Conservation (phyloP, 1,140 invertebrate genomes). For the Stegodyphus mimosarum region DNA sequence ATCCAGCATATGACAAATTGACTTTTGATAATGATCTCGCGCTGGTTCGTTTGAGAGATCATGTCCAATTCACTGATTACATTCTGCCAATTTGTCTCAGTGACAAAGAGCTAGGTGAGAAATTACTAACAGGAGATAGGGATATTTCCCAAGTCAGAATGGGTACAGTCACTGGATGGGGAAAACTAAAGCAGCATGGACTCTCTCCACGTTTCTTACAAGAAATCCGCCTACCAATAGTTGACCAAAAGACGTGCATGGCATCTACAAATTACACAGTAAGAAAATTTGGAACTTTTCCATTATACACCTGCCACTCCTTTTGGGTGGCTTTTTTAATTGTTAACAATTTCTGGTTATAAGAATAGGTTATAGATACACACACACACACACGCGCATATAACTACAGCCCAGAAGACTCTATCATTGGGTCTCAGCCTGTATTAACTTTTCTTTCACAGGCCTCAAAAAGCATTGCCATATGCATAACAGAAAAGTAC, state of each 20-base stretch:
- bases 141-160: slow-evolving; percentile 14
- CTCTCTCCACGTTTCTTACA: slow-evolving; percentile 63
- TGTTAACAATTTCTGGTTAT: no score
- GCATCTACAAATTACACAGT: slow-evolving; percentile 62
- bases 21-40: slow-evolving; percentile 81
- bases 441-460: no score
- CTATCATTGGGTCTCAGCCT: no score
- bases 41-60: slow-evolving; percentile 69
- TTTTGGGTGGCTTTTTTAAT: no score
- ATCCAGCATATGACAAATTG: slow-evolving; percentile 72
- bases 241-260: slow-evolving; percentile 62
- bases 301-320: no score
- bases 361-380: no score
- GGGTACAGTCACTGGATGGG: slow-evolving; percentile 65
- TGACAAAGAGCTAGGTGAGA: slow-evolving; percentile 30
- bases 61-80: slow-evolving; percentile 63
- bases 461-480: no score
- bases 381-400: no score
- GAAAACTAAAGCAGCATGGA: slow-evolving; percentile 64
- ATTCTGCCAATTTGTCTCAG: slow-evolving; percentile 65
- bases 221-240: slow-evolving; percentile 64
- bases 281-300: not conserved
- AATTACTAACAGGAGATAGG: slow-evolving; percentile 2
- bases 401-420: no score
- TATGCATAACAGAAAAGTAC: no score